phyloP scores from a whole-genome alignment of 1,140 invertebrate genomes.

The Oryzaephilus surinamensis region DNA sequence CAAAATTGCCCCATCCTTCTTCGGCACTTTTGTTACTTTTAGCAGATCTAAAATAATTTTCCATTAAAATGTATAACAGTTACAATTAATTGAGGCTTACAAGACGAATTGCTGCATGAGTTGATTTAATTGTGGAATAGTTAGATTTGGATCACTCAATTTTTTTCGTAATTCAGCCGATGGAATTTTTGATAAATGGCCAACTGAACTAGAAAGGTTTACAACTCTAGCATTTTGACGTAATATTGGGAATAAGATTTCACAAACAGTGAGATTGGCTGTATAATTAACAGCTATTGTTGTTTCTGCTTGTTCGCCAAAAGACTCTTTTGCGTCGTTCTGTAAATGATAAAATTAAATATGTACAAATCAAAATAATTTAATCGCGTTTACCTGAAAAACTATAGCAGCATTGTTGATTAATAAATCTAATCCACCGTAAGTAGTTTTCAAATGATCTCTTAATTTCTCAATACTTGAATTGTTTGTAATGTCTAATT shows the following conservation, averaged over 20 bases:
- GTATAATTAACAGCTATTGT: slow-evolving; percentile 62
- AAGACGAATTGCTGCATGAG: slow-evolving; percentile 56
- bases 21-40: slow-evolving; percentile 41
- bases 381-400: slow-evolving; percentile 21
- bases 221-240: slow-evolving; percentile 57
- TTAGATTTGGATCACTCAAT: slow-evolving; percentile 43
- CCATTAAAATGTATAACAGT: not conserved
- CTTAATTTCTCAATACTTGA: no score
- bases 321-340: slow-evolving; percentile 48
- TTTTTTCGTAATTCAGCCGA: slow-evolving; percentile 40
- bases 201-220: slow-evolving; percentile 59
- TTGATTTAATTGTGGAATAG: slow-evolving; percentile 43
- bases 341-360: slow-evolving; percentile 24
- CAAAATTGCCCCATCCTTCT: slow-evolving; percentile 47
- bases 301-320: slow-evolving; percentile 55
- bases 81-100: slow-evolving; percentile 31
- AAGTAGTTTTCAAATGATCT: no score
- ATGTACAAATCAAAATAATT: no score
- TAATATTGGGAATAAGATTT: slow-evolving; percentile 58
- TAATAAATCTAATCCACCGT: no score
- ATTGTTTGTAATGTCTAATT: no score
- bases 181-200: slow-evolving; percentile 47
- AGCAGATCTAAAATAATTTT: slow-evolving; percentile 34
- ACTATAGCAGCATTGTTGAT: no score
- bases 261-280: slow-evolving; percentile 48